Base-by-base conservation (phyloP, 2,888 invertebrate genomes). In the Calliopum simillimum region DNA sequence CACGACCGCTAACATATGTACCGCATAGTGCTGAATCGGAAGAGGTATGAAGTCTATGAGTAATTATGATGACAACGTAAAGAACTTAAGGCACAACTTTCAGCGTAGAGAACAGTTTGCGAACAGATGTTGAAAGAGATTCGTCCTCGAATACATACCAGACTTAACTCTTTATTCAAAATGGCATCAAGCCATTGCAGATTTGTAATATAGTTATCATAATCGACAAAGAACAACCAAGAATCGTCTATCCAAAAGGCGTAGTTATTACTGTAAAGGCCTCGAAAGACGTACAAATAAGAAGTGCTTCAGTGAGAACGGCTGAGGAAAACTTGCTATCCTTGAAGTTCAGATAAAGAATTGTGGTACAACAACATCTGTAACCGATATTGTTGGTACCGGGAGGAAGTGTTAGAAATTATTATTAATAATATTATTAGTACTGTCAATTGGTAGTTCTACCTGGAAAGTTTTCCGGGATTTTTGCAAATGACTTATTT, bases 141-240 rank as follows among this genome's bases (percentile, higher is more conserved):
- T 73, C 70, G 53, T 73, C 3, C 63, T 68, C 3, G 69, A 76
- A 46, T 71, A 76, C 62, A 53, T 47, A 3, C 73, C 74, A 19
- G 71, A 51, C 16, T 58, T 72, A 19, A 51, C 67, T 8, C 58
- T 64, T 49, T 46, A 59, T 25, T 64, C 70, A 47, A 74, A 74
- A 70, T 74, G 41, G 70, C 71, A 70, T 51, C n/a, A 12, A 23
- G 1, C 25, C 25, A 5, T 25, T 25, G 25, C 25, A 25, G 25
- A 25, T 25, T 25, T 3, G 25, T 25, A 5, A 25, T 25, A 25
- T 25, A 4, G 25, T 25, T 25, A 25, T 25, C 25, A 25, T 25
- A 25, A 25, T 25, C 25, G 25, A 25, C 25, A 25, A 25, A 25
- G 25, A 25, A 25, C 25, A 25, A 5, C 5, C 25, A 5, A 25